These are phyloP conservation scores for Catharus minimus DNA, from an alignment of 2,113 vertebrate genomes.

Conservation along the genomic window DNA sequence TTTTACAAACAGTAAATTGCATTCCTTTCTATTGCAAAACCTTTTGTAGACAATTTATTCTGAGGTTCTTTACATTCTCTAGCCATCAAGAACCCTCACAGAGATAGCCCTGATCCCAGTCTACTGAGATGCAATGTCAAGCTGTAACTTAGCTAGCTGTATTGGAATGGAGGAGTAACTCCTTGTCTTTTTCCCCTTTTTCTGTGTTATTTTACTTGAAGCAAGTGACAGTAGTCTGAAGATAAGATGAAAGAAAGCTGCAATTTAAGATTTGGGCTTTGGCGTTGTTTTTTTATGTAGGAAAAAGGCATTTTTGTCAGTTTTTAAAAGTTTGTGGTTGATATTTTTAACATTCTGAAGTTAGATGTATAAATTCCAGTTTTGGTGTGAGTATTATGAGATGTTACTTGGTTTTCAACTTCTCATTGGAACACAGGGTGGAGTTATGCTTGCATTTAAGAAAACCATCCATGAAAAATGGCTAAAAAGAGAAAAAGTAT, in stretches of 20 bases:
- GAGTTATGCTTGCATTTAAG: background rate
- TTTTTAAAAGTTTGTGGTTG: background rate
- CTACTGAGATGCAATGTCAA: background rate
- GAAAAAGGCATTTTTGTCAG: background rate
- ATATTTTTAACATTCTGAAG: background rate
- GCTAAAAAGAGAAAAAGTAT: background rate
- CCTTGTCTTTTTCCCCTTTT: background rate
- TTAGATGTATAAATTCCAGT: background rate
- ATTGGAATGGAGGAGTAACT: background rate
- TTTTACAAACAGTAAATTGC: background rate
- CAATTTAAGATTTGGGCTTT: background rate
- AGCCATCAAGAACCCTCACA: background rate
- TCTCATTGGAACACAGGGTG: background rate
- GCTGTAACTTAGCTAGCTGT: background rate
- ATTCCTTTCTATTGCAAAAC: background rate
- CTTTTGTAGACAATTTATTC: background rate
- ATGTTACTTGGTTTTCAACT: background rate
- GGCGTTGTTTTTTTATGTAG: background rate
- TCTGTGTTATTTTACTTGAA: background rate
- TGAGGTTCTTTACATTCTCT: background rate
- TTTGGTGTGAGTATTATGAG: background rate
- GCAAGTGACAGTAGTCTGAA: background rate
- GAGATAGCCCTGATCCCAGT: background rate
- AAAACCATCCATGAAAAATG: background rate
- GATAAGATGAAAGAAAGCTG: background rate